These are phyloP conservation scores for Melanotaenia parkinsoni DNA, from an alignment of 2,797 vertebrate species.

Conservation along the genomic window DNA sequence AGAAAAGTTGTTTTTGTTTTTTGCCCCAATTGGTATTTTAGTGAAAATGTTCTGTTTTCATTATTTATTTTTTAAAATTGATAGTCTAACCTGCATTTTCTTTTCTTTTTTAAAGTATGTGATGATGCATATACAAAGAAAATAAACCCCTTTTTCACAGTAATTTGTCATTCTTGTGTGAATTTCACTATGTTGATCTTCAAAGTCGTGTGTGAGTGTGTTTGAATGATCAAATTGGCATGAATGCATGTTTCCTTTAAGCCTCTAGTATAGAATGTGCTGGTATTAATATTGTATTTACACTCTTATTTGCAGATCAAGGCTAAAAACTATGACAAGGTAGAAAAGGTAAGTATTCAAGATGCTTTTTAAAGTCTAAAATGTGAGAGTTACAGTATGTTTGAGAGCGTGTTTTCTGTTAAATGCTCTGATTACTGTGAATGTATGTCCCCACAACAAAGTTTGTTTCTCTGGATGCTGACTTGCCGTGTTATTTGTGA, in stretches of 20 bases:
- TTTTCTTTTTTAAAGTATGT: slow-evolving; percentile 39
- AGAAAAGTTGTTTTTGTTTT: not conserved
- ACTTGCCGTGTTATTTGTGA: not conserved
- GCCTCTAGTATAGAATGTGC: slow-evolving; percentile 19
- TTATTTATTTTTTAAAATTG: not conserved
- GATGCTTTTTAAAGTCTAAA: slow-evolving; percentile 6
- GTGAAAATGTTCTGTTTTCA: not conserved
- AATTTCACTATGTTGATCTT: slow-evolving; percentile 89
- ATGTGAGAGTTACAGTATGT: not conserved
- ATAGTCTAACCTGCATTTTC: not conserved
- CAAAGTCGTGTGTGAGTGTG: slow-evolving; percentile 37
- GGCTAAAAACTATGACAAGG: slow-evolving; percentile 99
- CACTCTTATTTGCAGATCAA: slow-evolving; percentile 93
- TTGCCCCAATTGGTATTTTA: not conserved
- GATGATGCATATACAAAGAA: slow-evolving; percentile 34
- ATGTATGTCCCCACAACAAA: not conserved
- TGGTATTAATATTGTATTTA: slow-evolving; percentile 79
- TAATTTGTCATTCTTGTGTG: slow-evolving; percentile 81
- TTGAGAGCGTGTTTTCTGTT: not conserved
- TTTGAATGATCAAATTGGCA: slow-evolving; percentile 61
- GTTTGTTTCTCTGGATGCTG: not conserved
- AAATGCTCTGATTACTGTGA: not conserved
- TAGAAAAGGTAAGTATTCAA: slow-evolving; percentile 95
- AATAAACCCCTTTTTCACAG: slow-evolving; percentile 77
- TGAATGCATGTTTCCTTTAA: slow-evolving; percentile 66